Percentiles rank a stretch among this genome's conserved stretches.
phyloP scores from a whole-genome alignment of 2,113 vertebrate species.

The Grus americana region DNA sequence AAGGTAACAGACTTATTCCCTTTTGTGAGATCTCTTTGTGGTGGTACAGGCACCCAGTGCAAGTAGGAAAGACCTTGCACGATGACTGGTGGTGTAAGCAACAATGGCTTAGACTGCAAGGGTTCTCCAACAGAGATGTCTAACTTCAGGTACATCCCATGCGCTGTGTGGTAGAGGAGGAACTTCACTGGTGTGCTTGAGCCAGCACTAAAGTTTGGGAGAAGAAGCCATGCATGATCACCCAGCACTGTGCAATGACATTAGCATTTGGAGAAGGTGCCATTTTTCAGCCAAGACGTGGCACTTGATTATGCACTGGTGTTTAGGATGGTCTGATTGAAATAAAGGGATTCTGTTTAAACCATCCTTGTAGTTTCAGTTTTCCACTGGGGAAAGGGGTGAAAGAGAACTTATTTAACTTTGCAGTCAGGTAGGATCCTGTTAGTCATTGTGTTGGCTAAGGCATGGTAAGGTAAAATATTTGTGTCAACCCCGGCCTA shows the following conservation, averaged over 20 bases:
- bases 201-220: neutral
- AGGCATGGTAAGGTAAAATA: neutral
- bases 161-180: neutral
- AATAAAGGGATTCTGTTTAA: neutral
- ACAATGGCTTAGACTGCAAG: neutral
- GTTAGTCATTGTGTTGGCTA: neutral
- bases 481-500: neutral
- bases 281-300: neutral
- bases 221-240: neutral
- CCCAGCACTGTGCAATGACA: neutral
- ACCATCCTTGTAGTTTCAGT: neutral
- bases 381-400: neutral
- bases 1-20: neutral
- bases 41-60: neutral
- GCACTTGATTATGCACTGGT: rapidly evolving
- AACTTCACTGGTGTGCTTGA: neutral
- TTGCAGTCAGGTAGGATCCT: neutral
- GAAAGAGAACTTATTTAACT: neutral
- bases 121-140: neutral
- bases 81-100: neutral
- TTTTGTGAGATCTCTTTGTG: neutral
- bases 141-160: neutral
- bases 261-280: neutral
- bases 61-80: neutral
- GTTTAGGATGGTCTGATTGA: neutral